Evolutionary conservation across 2,113 vertebrate species (phyloP), one percentile per base, ranked within the genome.

Genomic region (Ploceus nigricollis): DNA sequence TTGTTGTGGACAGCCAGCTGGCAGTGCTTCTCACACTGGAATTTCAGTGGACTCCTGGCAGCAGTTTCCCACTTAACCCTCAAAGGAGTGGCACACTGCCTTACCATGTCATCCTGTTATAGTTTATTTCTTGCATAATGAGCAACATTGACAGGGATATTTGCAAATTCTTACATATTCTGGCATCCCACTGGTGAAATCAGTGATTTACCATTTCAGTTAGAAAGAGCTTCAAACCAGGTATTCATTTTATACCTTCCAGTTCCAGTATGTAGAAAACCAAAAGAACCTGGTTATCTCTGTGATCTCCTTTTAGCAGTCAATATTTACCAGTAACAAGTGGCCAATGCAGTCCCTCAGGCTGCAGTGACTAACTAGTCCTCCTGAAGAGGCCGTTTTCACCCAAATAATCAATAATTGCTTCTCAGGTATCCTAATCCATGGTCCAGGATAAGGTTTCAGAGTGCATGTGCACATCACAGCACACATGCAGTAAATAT

Each of bases 1-100:
- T 60, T 82, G 33, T 31, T 64, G 80, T 80, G 82, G 69, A 30
- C 70, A 94, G 88, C 92, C 96, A 97, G 91, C 93, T 98, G 98
- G 96, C 92, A 94, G 53, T 40, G 56, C 37, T 69, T 78, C 1
- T 1, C 83, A 65, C 42, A 8, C 6, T 79, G 82, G 61, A 78
- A 85, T 95, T 86, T 73, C 89, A 81, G 0, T 75, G 87, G n/a
- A 40, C 24, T 95, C 35, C 76, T 97, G 94, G 86, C 79, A 65
- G 45, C 19, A 33, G 30, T 20, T 85, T 76, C 61, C 39, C 78
- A 64, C 48, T n/a, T 53, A 11, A 50, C 51, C 63, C 61, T 87
- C 90, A 57, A 64, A 93, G 71, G 66, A 79, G 37, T 4, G 16
- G 40, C 78, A 79, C 70, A n/a, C 48, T 58, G 24, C 94, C 82